Base-by-base conservation (phyloP, 92 coral and sea anemone genomes). In the Zoanthus sociatus region DNA sequence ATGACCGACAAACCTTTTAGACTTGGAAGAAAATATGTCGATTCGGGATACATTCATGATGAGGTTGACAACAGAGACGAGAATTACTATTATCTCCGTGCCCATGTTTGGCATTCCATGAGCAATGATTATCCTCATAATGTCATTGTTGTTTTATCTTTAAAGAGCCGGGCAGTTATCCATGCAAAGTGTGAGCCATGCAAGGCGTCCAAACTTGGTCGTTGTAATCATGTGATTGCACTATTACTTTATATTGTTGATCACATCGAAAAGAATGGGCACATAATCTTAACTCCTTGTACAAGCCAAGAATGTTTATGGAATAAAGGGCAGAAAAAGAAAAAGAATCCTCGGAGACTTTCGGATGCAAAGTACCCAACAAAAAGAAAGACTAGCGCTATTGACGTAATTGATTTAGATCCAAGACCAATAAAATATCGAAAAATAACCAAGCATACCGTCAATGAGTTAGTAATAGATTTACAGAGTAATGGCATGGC, bases 61-160 rank as follows among this genome's bases (percentile, higher is more conserved):
- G 50, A 87, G 16, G 69, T 67, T 14, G 90, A 87, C 82, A 77
- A 55, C 2, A 72, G 53, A 31, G 74, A 73, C 7, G 86, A n/a
- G n/a, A n/a, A 68, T 67, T 77, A 78, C 51, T 90, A 90, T 64
- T 78, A 78, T 82, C 15, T 85, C 1, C 10, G 77, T n/a, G 90
- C 90, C 10, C 92, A 90, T 64, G 92, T 90, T 3, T 90, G 92
- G 89, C 89, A 82, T 45, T 90, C 87, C 0, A 84, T 86, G 92
- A 78, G 79, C 47, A 85, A 42, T 33, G 87, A 78, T 54, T 61
- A 26, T 9, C 87, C 86, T 8, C 87, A 84, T 20, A 89, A 90
- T 90, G 92, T 73, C 53, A 53, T 30, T 14, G 17, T 82, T 15
- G 55, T 87, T 72, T 73, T 90, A 53, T 87, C 93, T 6, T 32